A percentile compares a stretch with the other conserved stretches of the same genome.
phyloP scores from a whole-genome alignment of 2,888 invertebrate species.

The Gastracanthus pulcherrimus region DNA sequence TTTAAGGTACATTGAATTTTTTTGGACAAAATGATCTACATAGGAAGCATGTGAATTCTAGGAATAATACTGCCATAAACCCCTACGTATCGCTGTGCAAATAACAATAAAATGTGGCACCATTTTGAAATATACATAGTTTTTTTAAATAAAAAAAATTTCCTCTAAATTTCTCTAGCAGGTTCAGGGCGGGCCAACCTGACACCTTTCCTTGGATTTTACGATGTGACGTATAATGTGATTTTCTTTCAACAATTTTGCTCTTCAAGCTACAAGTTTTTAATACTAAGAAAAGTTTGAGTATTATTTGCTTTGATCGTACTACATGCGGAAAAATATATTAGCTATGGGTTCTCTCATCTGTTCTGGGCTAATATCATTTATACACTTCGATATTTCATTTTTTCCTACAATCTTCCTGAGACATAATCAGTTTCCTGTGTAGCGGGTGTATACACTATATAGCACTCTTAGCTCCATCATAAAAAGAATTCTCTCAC shows the following conservation, averaged over 20 bases:
- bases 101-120: slow-evolving; percentile 25
- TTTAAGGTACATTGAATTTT: neutral
- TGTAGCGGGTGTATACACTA: neutral
- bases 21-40: neutral
- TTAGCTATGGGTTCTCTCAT: slow-evolving; percentile 22
- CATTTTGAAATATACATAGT: neutral
- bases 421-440: neutral
- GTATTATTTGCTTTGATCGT: slow-evolving; percentile 49
- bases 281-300: slow-evolving; percentile 52
- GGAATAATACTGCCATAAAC: slow-evolving; percentile 7
- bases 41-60: slow-evolving; percentile 27
- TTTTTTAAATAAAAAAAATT: neutral
- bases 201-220: neutral
- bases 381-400: slow-evolving; percentile 1
- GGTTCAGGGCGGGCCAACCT: neutral
- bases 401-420: slow-evolving; percentile 15
- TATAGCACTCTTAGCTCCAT: slow-evolving; percentile 9
- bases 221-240: slow-evolving; percentile 11
- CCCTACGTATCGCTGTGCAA: slow-evolving; percentile 4
- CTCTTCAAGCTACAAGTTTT: slow-evolving; percentile 5
- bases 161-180: neutral
- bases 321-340: slow-evolving; percentile 48
- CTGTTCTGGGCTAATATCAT: slow-evolving; percentile 31
- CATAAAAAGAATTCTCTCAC: slow-evolving; percentile 32
- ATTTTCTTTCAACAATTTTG: slow-evolving; percentile 18